phyloP scores from a whole-genome alignment of 2,113 vertebrate genomes.

The Mus pahari region DNA sequence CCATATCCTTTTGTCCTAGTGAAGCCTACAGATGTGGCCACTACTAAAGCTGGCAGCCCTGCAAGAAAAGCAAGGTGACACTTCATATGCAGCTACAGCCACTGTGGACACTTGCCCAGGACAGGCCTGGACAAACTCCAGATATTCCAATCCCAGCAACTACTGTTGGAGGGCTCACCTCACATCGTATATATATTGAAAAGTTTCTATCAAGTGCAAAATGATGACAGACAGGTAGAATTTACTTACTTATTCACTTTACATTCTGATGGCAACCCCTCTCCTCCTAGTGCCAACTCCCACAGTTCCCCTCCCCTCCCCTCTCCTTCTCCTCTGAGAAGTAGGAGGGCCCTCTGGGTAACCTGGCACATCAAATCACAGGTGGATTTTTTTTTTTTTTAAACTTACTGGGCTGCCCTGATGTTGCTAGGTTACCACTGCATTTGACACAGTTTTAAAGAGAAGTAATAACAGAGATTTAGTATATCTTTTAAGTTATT shows the following conservation, averaged over 20 bases:
- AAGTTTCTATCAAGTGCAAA: slow-evolving; percentile 54
- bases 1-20: slow-evolving; percentile 99
- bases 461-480: slow-evolving; percentile 84
- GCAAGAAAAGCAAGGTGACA: slow-evolving; percentile 82
- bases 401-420: slow-evolving; percentile 67
- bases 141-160: slow-evolving; percentile 35
- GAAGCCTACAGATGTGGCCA: slow-evolving; percentile 99
- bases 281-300: no score
- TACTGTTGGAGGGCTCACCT: slow-evolving; percentile 65
- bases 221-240: slow-evolving; percentile 17
- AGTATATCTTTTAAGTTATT: slow-evolving; percentile 76
- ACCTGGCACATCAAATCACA: no score
- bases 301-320: no score
- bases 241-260: no score
- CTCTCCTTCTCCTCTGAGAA: no score
- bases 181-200: slow-evolving; percentile 49
- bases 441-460: slow-evolving; percentile 87
- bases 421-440: slow-evolving; percentile 92
- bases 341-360: no score
- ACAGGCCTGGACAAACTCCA: slow-evolving; percentile 37
- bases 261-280: no score
- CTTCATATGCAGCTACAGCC: neutral
- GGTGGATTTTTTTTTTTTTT: slow-evolving; percentile 56
- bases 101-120: slow-evolving; percentile 28
- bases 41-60: slow-evolving; percentile 98